Conservation (phyloP, 2,797 vertebrate genomes). For the Amblyopsis hoosieri region DNA sequence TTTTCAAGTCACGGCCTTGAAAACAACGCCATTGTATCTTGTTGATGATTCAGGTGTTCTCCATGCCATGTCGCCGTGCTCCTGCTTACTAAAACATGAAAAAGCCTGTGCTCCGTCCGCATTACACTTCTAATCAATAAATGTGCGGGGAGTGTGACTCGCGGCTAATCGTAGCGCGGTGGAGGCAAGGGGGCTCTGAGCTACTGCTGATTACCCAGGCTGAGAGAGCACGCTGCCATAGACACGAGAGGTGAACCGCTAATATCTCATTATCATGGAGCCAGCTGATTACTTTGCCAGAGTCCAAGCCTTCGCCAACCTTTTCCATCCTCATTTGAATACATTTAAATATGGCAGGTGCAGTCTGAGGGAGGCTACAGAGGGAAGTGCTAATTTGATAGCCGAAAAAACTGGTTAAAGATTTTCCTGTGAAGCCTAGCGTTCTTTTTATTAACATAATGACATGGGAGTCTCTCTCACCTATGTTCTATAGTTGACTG, state of each 20-base stretch:
- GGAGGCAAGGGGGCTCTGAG: slow-evolving; percentile 22
- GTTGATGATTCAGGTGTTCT: not conserved
- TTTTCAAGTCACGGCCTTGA: slow-evolving; percentile 12
- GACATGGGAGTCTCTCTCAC: slow-evolving; percentile 22
- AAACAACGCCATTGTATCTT: not conserved
- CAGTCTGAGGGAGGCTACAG: slow-evolving; percentile 19
- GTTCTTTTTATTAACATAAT: slow-evolving; percentile 12
- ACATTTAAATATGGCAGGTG: slow-evolving; percentile 64
- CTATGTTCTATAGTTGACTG: slow-evolving; percentile 39
- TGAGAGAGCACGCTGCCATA: slow-evolving; percentile 1
- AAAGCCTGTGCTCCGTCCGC: slow-evolving; percentile 31
- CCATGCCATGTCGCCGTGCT: slow-evolving; percentile 7
- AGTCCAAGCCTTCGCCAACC: slow-evolving; percentile 50
- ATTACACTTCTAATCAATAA: slow-evolving; percentile 58
- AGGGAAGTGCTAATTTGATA: slow-evolving; percentile 51
- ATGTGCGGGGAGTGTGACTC: slow-evolving; percentile 23
- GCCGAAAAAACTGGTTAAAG: slow-evolving; percentile 53
- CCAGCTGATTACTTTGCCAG: slow-evolving; percentile 62
- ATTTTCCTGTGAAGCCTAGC: slow-evolving; percentile 37
- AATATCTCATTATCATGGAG: slow-evolving; percentile 67
- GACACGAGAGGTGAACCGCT: slow-evolving; percentile 36
- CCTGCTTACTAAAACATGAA: slow-evolving; percentile 31
- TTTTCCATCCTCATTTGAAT: slow-evolving; percentile 67
- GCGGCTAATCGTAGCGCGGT: slow-evolving; percentile 46
- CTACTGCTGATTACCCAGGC: slow-evolving; percentile 20